Conservation (phyloP, 2,888 invertebrate species). For the Spilosoma lubricipeda region DNA sequence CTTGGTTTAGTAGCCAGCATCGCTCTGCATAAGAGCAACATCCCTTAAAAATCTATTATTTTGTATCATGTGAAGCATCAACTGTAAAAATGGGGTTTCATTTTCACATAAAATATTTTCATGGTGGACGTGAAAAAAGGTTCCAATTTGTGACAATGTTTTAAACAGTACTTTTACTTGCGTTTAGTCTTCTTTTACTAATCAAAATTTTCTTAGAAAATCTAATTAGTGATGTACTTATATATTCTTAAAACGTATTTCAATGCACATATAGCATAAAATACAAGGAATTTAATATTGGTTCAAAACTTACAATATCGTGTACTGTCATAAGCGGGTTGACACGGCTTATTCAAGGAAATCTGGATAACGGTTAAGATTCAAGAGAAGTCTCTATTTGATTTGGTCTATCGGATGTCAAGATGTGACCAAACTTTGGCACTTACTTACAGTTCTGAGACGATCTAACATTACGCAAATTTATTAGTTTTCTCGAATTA, state of each 20-base stretch:
- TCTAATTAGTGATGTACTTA: not conserved
- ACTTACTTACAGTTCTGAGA: not conserved
- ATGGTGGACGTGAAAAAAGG: constrained; percentile 27
- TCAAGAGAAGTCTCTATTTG: not conserved
- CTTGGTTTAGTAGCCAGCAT: not conserved
- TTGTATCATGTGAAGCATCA: constrained; percentile 20
- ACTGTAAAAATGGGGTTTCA: constrained; percentile 23
- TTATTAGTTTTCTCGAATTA: not conserved
- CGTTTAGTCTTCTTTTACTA: not conserved
- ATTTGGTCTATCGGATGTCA: not conserved
- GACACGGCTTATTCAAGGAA: not conserved
- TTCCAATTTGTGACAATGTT: constrained; percentile 10
- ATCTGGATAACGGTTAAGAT: not conserved
- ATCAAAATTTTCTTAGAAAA: not conserved
- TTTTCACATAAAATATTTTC: constrained; percentile 29
- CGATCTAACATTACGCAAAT: not conserved
- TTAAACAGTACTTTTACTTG: not conserved
- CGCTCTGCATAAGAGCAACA: not conserved
- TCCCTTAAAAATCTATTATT: not conserved
- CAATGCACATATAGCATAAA: not conserved
- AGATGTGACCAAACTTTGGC: not conserved
- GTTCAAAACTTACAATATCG: not conserved
- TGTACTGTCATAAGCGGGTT: not conserved
- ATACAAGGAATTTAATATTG: not conserved
- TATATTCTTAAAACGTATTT: not conserved